Conservation (phyloP, 2,888 invertebrate species). For the Polyploca ridens region DNA sequence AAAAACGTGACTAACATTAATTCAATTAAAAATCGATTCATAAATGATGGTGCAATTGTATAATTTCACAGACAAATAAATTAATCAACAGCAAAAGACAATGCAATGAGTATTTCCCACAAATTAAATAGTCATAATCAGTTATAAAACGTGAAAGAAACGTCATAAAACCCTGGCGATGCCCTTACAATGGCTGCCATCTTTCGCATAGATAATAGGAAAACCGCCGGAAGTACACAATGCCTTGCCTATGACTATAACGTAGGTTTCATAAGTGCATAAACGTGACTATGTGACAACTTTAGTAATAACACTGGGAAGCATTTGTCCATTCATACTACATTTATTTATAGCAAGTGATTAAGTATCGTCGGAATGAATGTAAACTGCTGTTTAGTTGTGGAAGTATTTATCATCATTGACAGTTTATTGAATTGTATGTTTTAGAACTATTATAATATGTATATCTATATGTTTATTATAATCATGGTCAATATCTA, state of each 20-base stretch:
- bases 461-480: too few species aligned
- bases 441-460: too few species aligned
- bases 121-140: slow-evolving; percentile 9
- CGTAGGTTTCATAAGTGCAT: slow-evolving; percentile 2
- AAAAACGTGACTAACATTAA: neutral
- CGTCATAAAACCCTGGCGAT: neutral
- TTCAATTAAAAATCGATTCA: neutral
- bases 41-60: neutral
- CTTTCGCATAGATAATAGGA: neutral
- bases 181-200: neutral
- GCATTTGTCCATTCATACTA: slow-evolving; percentile 3
- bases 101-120: neutral
- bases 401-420: neutral
- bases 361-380: neutral
- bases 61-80: neutral
- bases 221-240: slow-evolving; percentile 1
- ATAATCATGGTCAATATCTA: too few species aligned
- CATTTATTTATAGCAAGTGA: neutral
- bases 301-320: slow-evolving; percentile 1
- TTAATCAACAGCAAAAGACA: neutral
- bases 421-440: neutral
- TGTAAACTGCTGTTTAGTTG: neutral
- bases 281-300: neutral
- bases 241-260: neutral
- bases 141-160: slow-evolving; percentile 9